Evolutionary conservation across 92 coral and sea anemone genomes (phyloP).

Genomic region (Palythoa grandis): DNA sequence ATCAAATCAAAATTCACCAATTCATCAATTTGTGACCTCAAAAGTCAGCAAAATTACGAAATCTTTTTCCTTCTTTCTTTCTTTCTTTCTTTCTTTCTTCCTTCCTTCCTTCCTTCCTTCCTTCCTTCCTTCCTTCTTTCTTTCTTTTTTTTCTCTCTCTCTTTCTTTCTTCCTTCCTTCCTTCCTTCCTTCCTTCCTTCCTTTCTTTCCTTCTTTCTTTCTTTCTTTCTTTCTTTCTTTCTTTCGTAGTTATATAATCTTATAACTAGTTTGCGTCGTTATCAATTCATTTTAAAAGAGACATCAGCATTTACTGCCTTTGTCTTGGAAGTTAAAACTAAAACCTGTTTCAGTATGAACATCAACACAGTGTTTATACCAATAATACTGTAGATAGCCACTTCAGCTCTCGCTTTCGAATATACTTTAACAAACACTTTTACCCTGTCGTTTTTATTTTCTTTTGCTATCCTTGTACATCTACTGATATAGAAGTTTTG

Average conservation of each 20-base stretch:
- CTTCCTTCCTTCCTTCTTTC: not conserved
- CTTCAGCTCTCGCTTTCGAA: too few relatives aligned
- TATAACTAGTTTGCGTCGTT: not conserved
- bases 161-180: not conserved
- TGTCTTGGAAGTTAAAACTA: too few relatives aligned
- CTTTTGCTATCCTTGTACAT: too few relatives aligned
- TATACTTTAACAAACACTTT: too few relatives aligned
- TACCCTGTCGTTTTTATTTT: too few relatives aligned
- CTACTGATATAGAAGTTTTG: too few relatives aligned
- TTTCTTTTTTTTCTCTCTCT: not conserved
- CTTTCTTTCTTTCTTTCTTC: not conserved
- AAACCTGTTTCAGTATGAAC: too few relatives aligned
- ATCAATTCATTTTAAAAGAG: not conserved
- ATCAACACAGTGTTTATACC: too few relatives aligned
- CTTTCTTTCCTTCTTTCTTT: not conserved
- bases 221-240: not conserved
- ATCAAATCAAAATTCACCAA: too few relatives aligned
- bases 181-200: not conserved
- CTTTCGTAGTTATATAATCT: not conserved
- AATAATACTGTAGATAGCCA: too few relatives aligned
- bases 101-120: not conserved
- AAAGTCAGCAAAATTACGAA: too few relatives aligned
- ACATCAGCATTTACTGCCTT: not conserved
- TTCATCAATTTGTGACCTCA: too few relatives aligned
- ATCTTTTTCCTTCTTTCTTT: not conserved